Evolutionary conservation across 2,888 invertebrate species (phyloP).

Genomic region (Torymus tubicola): DNA sequence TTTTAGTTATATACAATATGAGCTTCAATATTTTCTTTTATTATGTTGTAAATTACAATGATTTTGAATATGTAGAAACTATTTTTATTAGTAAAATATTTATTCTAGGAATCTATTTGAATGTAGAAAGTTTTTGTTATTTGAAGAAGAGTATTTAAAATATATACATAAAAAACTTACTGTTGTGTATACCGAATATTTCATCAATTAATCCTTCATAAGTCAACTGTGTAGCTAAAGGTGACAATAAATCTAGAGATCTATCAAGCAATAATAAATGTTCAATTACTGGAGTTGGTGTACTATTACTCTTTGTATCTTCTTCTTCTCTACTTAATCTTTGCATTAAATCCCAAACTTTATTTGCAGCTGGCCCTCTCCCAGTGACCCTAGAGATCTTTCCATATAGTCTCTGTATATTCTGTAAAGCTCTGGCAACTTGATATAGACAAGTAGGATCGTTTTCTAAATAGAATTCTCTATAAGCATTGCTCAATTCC

Average conservation of each 20-base stretch:
- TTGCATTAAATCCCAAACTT: slow-evolving; percentile 91
- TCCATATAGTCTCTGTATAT: slow-evolving; percentile 92
- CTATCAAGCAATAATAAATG: slow-evolving; percentile 94
- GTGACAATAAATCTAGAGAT: slow-evolving; percentile 92
- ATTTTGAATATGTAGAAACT: too few species aligned
- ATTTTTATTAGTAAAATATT: neutral
- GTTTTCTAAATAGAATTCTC: slow-evolving; percentile 91
- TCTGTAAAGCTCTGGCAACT: slow-evolving; percentile 90
- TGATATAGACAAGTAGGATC: slow-evolving; percentile 93
- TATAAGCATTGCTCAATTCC: slow-evolving; percentile 88
- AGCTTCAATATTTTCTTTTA: too few species aligned
- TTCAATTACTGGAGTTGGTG: slow-evolving; percentile 83
- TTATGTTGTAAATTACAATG: too few species aligned
- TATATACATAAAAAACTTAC: slow-evolving; percentile 70
- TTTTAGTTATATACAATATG: neutral
- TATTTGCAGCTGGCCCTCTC: slow-evolving; percentile 91
- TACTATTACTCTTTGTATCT: slow-evolving; percentile 78
- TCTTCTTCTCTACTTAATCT: slow-evolving; percentile 83
- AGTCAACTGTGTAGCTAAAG: slow-evolving; percentile 95
- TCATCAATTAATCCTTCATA: slow-evolving; percentile 99
- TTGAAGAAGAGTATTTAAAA: slow-evolving; percentile 33
- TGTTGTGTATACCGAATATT: slow-evolving; percentile 90
- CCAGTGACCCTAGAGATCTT: slow-evolving; percentile 93
- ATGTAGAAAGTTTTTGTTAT: slow-evolving; percentile 10
- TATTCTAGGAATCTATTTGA: neutral